Base-by-base conservation (phyloP, 2,113 vertebrate species). In the Aviceda subcristata region DNA sequence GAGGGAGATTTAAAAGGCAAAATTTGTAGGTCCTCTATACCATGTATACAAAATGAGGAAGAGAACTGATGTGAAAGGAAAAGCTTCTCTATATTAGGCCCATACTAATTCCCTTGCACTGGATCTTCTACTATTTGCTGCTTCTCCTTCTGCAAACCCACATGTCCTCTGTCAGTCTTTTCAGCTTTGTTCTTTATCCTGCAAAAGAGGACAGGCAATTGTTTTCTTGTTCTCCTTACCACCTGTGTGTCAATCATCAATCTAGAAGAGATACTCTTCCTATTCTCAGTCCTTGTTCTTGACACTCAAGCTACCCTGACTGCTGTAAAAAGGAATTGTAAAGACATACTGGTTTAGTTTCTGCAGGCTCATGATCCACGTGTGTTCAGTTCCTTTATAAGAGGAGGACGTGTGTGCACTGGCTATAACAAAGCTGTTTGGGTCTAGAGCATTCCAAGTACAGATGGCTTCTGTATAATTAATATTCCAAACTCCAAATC, bases 381-480 rank as follows among this genome's bases (percentile, higher is more conserved):
- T 77, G 20, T 46, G 9, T 21, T 71, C 3, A 0, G 6, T 41
- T 69, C 48, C 22, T 79, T 82, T 74, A 3, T 43, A 12, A 36
- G 45, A 62, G 39, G 32, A 84, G 41, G 27, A 17, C 45, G 11
- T 46, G 13, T 46, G 11, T 7, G 57, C 30, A 11, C 17, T 68
- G 59, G 7, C 8, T 56, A 23, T 45, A 74, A 57, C n/a, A 89
- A 84, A 67, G 10, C 26, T 38, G 0, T 63, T 87, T 59, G 39
- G 24, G 23, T 77, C 46, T 78, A 38, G 17, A 90, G 38, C 50
- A 85, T 63, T 29, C 29, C 51, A 81, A 90, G 22, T 95, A 81
- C 88, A 88, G 77, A 92, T 78, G 69, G 48, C 59, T 82, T 75
- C 62, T 95, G 74, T 90, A 93, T 77, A 95, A 92, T 93, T 91